Evolutionary conservation across 1,140 invertebrate genomes (phyloP), one percentile per base, ranked within the genome.

Genomic region (Euwallacea fornicatus): DNA sequence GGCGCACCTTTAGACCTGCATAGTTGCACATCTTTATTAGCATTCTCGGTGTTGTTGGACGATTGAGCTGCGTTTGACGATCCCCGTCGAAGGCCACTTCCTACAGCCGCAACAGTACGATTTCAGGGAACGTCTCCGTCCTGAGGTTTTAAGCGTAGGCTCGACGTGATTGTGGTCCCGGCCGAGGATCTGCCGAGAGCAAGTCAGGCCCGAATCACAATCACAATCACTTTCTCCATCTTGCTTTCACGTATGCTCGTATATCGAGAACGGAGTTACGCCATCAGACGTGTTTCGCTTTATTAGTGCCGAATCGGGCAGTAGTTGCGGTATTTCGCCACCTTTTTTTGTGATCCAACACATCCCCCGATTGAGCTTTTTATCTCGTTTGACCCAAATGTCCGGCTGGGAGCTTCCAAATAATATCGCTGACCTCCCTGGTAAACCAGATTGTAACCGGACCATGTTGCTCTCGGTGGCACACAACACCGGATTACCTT

Each of bases 191-290:
- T 21, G n/a, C 11, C 46, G 50, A 13, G 8, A 41, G 62, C 21
- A 47, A n/a, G 21, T 33, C 21, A 33, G 21, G 21, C 21, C 21
- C 21, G 21, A 33, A 33, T 33, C 21, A 33, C 21, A 15, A 54
- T 33, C 64, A 46, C 42, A 66, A 66, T 66, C 64, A 66, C 64
- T 66, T 66, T 66, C 64, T 66, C 55, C 66, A 68, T 68, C 58
- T 68, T 33, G 66, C 66, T 68, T 68, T 68, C 53, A 68, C 55
- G 59, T 56, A 59, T 68, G 54, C 44, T 41, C 61, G 47, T 47
- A 47, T 63, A 63, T 63, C 44, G 61, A 63, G 21, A 11, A 56
- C 10, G 13, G n/a, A 21, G 58, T 63, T 63, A 63, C 61, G 61
- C 44, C 42, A 63, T 63, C 42, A 21, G 16, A 58, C 58, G 58